These are phyloP conservation scores for Trichopria drosophilae DNA, from an alignment of 2,888 invertebrate genomes.

Conservation along the genomic window DNA sequence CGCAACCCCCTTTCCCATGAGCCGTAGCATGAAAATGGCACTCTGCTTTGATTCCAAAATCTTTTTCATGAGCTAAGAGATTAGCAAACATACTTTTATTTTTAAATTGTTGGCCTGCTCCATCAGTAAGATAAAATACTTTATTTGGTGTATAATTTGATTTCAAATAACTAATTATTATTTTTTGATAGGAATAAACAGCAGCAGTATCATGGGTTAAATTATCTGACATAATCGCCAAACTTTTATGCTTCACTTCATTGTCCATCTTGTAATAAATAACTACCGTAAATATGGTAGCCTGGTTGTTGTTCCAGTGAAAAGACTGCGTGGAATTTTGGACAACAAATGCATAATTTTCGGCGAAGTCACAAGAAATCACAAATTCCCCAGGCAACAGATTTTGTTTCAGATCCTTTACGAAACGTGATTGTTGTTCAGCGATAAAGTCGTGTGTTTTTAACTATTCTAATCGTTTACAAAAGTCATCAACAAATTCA, in stretches of 20 bases:
- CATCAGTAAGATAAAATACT: constrained; percentile 24
- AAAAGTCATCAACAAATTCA: too few species aligned
- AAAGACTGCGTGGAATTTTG: constrained; percentile 4
- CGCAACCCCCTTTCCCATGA: constrained; percentile 31
- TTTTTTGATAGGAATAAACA: constrained; percentile 15
- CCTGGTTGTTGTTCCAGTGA: constrained; percentile 5
- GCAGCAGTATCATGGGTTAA: constrained; percentile 27
- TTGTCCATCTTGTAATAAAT: constrained; percentile 22
- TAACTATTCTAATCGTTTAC: too few species aligned
- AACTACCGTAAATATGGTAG: constrained; percentile 30
- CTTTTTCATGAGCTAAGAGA: constrained; percentile 23
- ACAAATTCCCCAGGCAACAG: too few species aligned
- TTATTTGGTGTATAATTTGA: constrained; percentile 4
- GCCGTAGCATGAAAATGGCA: constrained; percentile 32
- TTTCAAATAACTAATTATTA: constrained; percentile 8
- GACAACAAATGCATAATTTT: too few species aligned
- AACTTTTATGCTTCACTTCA: constrained; percentile 23
- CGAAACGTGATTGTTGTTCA: too few species aligned
- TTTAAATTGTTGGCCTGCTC: constrained; percentile 29
- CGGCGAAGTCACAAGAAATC: too few species aligned
- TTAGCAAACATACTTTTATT: constrained; percentile 30
- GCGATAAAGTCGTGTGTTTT: too few species aligned
- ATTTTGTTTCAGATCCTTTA: too few species aligned
- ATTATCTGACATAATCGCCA: constrained; percentile 31
- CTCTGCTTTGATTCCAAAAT: constrained; percentile 25